Evolutionary conservation across 2,888 invertebrate species (phyloP), one percentile per base, ranked within the genome.

Genomic region (Phortica magna): DNA sequence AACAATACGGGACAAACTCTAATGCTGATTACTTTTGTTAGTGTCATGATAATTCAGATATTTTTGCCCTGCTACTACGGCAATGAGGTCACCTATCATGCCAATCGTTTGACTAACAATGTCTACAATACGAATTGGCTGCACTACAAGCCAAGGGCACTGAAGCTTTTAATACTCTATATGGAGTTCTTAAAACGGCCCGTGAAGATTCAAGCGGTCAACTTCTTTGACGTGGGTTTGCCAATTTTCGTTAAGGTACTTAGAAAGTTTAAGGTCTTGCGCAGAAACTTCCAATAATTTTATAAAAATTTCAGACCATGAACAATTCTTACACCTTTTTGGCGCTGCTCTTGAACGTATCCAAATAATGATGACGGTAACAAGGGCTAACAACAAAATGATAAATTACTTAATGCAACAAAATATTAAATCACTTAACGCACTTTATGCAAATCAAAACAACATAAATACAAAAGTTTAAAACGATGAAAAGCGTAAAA

Each of bases 11-110:
- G 83, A 0, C 83, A 85, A 41, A 86, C 88, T n/a, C 73, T 82
- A 19, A 72, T 83, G 12, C 86, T 84, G 80, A 55, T 87, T 3
- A 83, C 87, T 72, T 90, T 86, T 48, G 72, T 88, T 2, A 77
- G 83, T 5, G 85, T 88, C 0, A 90, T 91, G 88, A 75, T 85
- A 0, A 75, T 88, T 0, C 84, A 91, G 79, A 89, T 91, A 53
- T 90, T 85, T 77, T 70, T 91, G 19, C 91, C 91, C 57, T 91
- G 91, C 76, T 89, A 88, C 73, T 91, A 84, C 80, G 90, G 84
- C 9, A 89, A 90, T 68, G 85, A 90, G 73, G 76, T 91, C 10
- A 90, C 87, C 0, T 64, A 84, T 12, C 71, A 89, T 74, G 88
- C 90, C 57, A 48, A 84, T 9, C 76, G 78, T 39, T 73, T 91